These are phyloP conservation scores for Stratiomys singularior DNA, from an alignment of 2,888 invertebrate species.

Conservation along the genomic window DNA sequence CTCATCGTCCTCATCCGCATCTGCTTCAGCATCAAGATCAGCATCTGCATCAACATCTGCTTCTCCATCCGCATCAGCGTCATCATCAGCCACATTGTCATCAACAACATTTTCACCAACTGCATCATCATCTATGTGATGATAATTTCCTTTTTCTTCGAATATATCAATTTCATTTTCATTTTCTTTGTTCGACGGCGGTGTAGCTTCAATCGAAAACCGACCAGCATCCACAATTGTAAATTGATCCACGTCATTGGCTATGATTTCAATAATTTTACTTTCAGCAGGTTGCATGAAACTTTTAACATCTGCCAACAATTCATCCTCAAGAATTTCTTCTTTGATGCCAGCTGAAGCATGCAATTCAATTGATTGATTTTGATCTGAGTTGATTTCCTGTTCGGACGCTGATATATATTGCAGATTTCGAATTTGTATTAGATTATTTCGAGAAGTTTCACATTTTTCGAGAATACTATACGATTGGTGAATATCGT, in stretches of 20 bases:
- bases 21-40: background rate
- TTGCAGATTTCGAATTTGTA: slow-evolving; percentile 7
- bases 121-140: background rate
- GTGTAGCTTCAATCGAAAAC: background rate
- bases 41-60: background rate
- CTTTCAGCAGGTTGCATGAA: background rate
- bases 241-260: background rate
- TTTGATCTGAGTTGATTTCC: background rate
- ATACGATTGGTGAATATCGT: slow-evolving; percentile 2
- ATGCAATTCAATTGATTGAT: background rate
- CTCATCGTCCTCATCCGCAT: background rate
- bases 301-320: background rate
- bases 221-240: background rate
- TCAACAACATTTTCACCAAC: background rate
- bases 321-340: background rate
- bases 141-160: background rate
- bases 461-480: slow-evolving; percentile 22
- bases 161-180: background rate
- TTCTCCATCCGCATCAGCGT: background rate
- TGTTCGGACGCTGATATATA: background rate
- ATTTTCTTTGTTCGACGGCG: background rate
- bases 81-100: background rate
- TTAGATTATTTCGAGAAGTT: background rate
- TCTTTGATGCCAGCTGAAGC: background rate
- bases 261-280: background rate